Evolutionary conservation across 2,797 vertebrate genomes (phyloP).

Genomic region (Morelia viridis): DNA sequence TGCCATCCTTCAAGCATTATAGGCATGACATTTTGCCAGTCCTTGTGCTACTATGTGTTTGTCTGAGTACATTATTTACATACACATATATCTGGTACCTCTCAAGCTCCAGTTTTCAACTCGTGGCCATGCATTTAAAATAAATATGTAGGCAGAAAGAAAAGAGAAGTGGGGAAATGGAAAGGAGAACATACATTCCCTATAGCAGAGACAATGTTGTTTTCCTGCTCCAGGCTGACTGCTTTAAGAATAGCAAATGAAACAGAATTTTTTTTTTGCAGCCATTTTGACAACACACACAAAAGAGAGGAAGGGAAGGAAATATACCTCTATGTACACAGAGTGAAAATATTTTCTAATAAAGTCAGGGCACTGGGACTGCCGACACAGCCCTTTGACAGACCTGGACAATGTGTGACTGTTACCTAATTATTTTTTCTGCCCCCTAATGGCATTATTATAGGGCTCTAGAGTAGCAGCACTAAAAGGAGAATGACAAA

Average conservation of each 20-base stretch:
- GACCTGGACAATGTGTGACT: background rate
- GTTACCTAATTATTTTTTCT: accelerated
- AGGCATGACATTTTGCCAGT: background rate
- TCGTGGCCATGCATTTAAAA: background rate
- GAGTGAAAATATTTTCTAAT: background rate
- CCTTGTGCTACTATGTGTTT: background rate
- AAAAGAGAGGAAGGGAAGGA: background rate
- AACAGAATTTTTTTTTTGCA: constrained; percentile 1
- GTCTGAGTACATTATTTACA: constrained; percentile 3
- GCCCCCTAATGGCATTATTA: background rate
- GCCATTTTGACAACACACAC: constrained; percentile 12
- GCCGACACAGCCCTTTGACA: background rate
- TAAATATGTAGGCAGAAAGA: background rate
- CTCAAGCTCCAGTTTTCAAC: background rate
- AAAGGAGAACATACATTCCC: constrained; percentile 16
- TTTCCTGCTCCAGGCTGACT: constrained; percentile 19
- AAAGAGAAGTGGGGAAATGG: background rate
- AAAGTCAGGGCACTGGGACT: background rate
- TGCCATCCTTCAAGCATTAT: background rate
- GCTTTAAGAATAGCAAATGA: background rate
- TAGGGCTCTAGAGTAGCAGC: constrained; percentile 6
- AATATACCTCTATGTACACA: background rate
- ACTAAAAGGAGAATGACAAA: constrained; percentile 6
- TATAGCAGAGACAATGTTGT: background rate
- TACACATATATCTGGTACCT: background rate